Base-by-base conservation (phyloP, 1,140 invertebrate genomes). In the Pogonus chalceus region DNA sequence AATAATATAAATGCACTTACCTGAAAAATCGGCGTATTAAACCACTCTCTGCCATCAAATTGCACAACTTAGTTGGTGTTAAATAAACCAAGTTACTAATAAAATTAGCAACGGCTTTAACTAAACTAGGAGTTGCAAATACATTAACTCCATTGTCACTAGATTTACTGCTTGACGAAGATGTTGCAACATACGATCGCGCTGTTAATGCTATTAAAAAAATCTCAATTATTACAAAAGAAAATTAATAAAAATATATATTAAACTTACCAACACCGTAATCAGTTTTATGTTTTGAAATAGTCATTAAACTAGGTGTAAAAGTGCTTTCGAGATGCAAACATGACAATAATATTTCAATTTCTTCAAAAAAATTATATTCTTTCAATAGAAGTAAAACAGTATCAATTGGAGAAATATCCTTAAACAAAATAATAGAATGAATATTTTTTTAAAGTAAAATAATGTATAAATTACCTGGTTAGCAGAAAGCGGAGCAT, bases 21-120 rank as follows among this genome's bases (percentile, higher is more conserved):
- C 65, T 58, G 43, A 71, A 51, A 48, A 72, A 66, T 52, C 66
- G 61, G 59, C 68, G 70, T 20, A 72, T 61, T 4, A 73, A 49
- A 0, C 67, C 69, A 58, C 67, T 61, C 52, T 71, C 64, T 24
- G 68, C 67, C 49, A 72, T 60, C 58, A 67, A 64, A 46, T 58
- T 60, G 18, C 69, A 59, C 10, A 72, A 61, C 39, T 69, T 64
- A 20, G 64, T 58, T 31, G 70, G 64, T 24, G 68, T 66, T 18
- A 76, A 53, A n/a, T 62, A 56, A 50, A 77, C 60, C 16, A 77
- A 57, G 60, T 73, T 75, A 58, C 68, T 67, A 9, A 78, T 52
- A 49, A 77, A 66, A 23, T 55, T 65, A 55, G 73, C 71, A 21
- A 68, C 49, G 31, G 69, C 58, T 53, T 69, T 72, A 23, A 77